Evolutionary conservation across 1,140 invertebrate genomes (phyloP).

Genomic region (Pseudobourletiella spinata): DNA sequence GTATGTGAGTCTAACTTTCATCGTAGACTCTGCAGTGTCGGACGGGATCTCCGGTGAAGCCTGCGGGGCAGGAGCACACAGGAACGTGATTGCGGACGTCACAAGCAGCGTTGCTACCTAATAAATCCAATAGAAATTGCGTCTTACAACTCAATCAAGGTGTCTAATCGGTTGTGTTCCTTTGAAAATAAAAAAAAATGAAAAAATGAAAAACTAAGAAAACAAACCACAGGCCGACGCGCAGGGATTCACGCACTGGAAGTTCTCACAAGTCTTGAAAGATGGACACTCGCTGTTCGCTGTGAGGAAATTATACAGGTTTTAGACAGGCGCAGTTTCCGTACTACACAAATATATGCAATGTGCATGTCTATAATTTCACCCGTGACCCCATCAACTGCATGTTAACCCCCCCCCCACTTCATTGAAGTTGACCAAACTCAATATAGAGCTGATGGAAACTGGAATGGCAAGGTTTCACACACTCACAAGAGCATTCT

Average conservation of each 20-base stretch:
- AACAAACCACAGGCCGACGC: constrained; percentile 41
- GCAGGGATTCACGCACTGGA: constrained; percentile 44
- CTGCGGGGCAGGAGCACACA: too few species aligned
- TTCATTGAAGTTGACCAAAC: too few species aligned
- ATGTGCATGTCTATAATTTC: background rate
- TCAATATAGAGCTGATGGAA: too few species aligned
- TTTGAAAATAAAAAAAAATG: background rate
- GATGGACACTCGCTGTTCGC: constrained; percentile 44
- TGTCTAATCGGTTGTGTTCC: too few species aligned
- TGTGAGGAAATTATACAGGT: constrained; percentile 13
- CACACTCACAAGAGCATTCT: constrained; percentile 51
- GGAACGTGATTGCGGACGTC: constrained; percentile 42
- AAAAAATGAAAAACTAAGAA: background rate
- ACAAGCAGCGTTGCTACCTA: constrained; percentile 41
- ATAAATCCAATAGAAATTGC: background rate
- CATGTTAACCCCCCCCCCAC: background rate
- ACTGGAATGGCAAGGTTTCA: too few species aligned
- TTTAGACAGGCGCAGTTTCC: background rate
- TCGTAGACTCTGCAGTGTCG: constrained; percentile 48
- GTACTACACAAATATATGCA: background rate
- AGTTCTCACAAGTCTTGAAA: constrained; percentile 44
- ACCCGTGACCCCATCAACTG: background rate
- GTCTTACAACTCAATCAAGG: too few species aligned
- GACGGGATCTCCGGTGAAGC: constrained; percentile 49
- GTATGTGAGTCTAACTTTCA: background rate